Percentiles rank a stretch among this genome's conserved stretches.
Evolutionary conservation across 2,113 vertebrate genomes (phyloP).

Genomic region (Vireo altiloquus): DNA sequence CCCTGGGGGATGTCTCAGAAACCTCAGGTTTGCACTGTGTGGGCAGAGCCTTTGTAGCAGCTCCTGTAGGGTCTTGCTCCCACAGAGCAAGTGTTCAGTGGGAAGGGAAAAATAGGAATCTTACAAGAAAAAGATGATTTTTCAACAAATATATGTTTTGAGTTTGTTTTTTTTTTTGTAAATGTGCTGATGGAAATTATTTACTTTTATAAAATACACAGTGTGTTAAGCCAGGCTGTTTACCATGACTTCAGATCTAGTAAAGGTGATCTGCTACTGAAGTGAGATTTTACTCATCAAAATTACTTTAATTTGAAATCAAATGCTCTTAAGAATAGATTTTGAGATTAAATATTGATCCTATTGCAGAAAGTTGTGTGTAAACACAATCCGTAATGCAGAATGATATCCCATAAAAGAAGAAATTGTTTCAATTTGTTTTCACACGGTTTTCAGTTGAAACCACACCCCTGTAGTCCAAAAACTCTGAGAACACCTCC

Average conservation of each 20-base stretch:
- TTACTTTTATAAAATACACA: not conserved
- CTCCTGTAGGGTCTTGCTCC: not conserved
- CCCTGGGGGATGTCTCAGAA: not conserved
- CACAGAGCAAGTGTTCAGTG: not conserved
- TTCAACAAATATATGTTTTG: not conserved
- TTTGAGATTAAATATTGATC: conserved; percentile 29
- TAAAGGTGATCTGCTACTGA: not conserved
- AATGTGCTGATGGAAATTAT: not conserved
- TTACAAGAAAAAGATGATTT: not conserved
- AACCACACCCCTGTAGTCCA: conserved; percentile 43
- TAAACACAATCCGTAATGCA: not conserved
- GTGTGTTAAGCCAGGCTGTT: not conserved
- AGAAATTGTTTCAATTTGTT: conserved; percentile 40
- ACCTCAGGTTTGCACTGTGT: not conserved
- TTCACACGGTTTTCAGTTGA: not conserved
- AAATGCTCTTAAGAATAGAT: not conserved
- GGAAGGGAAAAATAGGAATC: not conserved
- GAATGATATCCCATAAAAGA: not conserved
- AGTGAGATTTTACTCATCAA: not conserved
- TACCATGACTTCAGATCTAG: not conserved
- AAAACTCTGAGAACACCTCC: conserved; percentile 51
- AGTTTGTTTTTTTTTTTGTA: not conserved
- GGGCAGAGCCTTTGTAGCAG: not conserved
- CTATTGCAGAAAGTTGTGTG: not conserved
- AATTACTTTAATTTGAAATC: conserved; percentile 8